These are phyloP conservation scores for Dendrolimus punctatus DNA, from an alignment of 1,140 invertebrate species.

Conservation along the genomic window DNA sequence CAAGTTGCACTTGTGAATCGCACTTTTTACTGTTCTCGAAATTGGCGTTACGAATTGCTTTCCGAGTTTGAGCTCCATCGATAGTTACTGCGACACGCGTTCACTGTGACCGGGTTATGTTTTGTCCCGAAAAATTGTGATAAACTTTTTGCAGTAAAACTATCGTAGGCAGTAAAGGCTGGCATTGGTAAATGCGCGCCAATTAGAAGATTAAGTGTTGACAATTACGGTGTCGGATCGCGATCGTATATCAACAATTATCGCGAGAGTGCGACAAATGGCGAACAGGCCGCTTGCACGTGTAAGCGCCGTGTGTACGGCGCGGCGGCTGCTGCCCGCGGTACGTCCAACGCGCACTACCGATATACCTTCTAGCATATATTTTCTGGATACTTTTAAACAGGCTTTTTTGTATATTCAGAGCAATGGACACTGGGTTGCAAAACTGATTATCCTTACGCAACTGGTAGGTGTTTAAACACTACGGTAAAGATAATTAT, in stretches of 20 bases:
- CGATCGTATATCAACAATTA: constrained; percentile 71
- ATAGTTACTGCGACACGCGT: constrained; percentile 11
- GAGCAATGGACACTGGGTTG: no score
- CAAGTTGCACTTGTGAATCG: constrained; percentile 69
- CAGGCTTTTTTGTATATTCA: no score
- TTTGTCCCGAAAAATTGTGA: constrained; percentile 30
- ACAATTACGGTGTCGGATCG: constrained; percentile 67
- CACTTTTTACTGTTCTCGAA: constrained; percentile 67
- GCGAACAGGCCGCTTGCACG: constrained; percentile 37
- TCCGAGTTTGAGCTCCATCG: constrained; percentile 29
- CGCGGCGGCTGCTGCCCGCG: background rate
- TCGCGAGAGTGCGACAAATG: constrained; percentile 66
- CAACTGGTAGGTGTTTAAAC: no score
- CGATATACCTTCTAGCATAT: background rate
- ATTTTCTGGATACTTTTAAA: no score
- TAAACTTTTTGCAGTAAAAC: constrained; percentile 35
- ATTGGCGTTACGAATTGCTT: constrained; percentile 61
- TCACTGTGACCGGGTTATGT: constrained; percentile 29
- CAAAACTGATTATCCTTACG: no score
- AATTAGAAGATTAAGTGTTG: constrained; percentile 72
- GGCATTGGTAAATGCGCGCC: constrained; percentile 69
- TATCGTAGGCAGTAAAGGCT: constrained; percentile 40
- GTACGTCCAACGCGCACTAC: background rate
- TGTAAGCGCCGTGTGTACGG: constrained; percentile 27
- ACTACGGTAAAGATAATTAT: no score